These are phyloP conservation scores for Drosophila insularis DNA, from an alignment of 1,140 invertebrate genomes.

Conservation along the genomic window DNA sequence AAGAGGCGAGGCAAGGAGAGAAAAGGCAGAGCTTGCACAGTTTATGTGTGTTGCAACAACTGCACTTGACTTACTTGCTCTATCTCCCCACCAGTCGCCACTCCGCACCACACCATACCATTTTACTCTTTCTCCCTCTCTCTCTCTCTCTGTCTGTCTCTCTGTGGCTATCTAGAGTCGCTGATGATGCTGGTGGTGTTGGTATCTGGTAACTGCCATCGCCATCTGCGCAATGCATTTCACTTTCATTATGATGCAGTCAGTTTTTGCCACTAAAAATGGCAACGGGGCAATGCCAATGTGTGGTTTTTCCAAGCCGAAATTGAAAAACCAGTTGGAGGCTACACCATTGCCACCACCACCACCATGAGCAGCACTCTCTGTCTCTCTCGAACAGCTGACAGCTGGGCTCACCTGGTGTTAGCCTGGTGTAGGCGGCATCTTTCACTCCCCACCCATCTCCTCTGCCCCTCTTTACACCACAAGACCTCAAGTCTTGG, in stretches of 20 bases:
- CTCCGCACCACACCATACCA: neutral
- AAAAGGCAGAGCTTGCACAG: slow-evolving; percentile 7
- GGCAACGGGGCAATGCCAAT: slow-evolving; percentile 71
- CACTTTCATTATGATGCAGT: slow-evolving; percentile 80
- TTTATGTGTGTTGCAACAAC: slow-evolving; percentile 36
- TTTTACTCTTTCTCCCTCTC: neutral
- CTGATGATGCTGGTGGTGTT: slow-evolving; percentile 22
- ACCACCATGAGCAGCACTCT: slow-evolving; percentile 1
- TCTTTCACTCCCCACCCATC: slow-evolving; percentile 24
- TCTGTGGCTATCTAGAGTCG: slow-evolving; percentile 17
- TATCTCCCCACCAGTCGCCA: neutral
- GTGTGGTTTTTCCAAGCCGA: slow-evolving; percentile 77
- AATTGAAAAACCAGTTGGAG: slow-evolving; percentile 74
- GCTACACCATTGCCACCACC: slow-evolving; percentile 35
- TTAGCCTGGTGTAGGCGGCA: slow-evolving; percentile 43
- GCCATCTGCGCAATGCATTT: slow-evolving; percentile 79
- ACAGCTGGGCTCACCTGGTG: slow-evolving; percentile 68
- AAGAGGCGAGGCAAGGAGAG: too few relatives aligned
- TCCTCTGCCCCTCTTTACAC: neutral
- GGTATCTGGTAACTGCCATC: slow-evolving; percentile 66
- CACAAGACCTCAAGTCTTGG: neutral
- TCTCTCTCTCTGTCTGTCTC: slow-evolving; percentile 11
- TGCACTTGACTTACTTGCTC: slow-evolving; percentile 77
- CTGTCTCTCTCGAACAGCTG: slow-evolving; percentile 58
- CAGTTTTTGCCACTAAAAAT: slow-evolving; percentile 80